Conservation (phyloP, 2,113 vertebrate species). For the Microcebus jonahi region DNA sequence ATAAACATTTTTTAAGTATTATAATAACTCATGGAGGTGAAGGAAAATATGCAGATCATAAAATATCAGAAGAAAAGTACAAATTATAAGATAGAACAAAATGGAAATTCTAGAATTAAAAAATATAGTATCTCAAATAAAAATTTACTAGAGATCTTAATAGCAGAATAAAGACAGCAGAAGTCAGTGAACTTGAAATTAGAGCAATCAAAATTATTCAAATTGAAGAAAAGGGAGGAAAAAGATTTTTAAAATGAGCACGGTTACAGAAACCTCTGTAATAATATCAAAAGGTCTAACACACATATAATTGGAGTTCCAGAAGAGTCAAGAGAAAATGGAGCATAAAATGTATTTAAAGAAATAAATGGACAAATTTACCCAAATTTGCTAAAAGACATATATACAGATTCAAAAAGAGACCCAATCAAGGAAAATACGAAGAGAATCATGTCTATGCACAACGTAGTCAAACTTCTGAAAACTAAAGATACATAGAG, state of each 20-base stretch:
- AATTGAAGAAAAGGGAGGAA: background rate
- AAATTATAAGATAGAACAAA: slow-evolving; percentile 20
- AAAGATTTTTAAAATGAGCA: background rate
- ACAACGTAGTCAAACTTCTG: background rate
- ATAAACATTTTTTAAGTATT: background rate
- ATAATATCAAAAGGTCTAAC: background rate
- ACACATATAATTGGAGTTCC: background rate
- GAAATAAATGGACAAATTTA: background rate
- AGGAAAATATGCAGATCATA: background rate
- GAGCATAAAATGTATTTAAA: background rate
- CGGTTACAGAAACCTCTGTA: background rate
- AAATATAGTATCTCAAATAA: background rate
- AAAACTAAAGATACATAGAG: background rate
- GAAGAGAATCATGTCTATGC: background rate
- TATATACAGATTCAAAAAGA: background rate
- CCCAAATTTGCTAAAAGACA: background rate
- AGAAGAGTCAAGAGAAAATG: background rate
- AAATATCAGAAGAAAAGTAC: background rate
- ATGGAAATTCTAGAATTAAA: background rate
- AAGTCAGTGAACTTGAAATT: background rate
- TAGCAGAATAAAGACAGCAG: background rate
- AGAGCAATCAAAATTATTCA: background rate
- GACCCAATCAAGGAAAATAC: background rate
- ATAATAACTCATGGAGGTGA: background rate
- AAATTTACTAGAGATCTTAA: background rate